Evolutionary conservation across 2,113 vertebrate genomes (phyloP).

Genomic region (Campylorhamphus procurvoides): DNA sequence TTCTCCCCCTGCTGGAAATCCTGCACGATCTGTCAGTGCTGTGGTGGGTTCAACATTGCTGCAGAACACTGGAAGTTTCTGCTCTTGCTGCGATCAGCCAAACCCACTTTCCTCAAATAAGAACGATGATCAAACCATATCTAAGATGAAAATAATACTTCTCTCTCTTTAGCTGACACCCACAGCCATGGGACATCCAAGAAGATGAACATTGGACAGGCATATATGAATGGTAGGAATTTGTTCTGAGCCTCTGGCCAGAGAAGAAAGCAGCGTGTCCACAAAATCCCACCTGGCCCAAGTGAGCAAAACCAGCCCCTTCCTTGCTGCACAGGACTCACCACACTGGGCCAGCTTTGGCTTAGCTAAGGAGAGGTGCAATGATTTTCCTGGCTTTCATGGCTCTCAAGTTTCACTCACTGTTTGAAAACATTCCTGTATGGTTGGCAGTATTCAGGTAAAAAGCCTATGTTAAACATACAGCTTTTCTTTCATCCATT

Average conservation of each 20-base stretch:
- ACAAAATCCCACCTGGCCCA: neutral
- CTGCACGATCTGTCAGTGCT: neutral
- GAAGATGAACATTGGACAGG: neutral
- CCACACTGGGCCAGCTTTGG: neutral
- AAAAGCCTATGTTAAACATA: neutral
- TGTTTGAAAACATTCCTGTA: neutral
- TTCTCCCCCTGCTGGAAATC: neutral
- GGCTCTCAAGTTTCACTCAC: fast-evolving
- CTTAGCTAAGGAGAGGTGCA: neutral
- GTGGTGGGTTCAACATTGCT: neutral
- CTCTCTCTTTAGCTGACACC: neutral
- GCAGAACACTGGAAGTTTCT: neutral
- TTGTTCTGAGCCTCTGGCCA: neutral
- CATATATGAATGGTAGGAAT: fast-evolving
- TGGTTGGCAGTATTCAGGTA: neutral
- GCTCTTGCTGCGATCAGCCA: neutral
- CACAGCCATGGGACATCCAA: neutral
- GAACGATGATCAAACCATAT: neutral
- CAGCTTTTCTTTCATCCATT: constrained; percentile 1
- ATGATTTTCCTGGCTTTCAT: neutral
- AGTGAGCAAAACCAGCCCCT: neutral
- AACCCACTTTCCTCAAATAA: neutral
- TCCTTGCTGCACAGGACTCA: fast-evolving
- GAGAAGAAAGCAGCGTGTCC: neutral
- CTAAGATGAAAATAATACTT: neutral